Conservation (phyloP, 2,888 invertebrate genomes). For the Colostygia pectinataria region DNA sequence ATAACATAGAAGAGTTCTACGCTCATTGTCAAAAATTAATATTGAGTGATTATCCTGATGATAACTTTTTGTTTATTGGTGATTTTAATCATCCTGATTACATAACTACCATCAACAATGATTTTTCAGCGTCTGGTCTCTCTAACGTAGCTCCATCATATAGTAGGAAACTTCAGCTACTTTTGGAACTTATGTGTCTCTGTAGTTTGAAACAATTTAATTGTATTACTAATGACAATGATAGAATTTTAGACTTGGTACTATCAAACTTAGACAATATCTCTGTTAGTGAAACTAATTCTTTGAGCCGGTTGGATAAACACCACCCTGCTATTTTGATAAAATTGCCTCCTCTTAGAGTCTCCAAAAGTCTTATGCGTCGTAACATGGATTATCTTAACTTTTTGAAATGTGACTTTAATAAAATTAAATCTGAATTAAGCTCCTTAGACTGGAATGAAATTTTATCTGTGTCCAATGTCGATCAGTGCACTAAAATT, state of each 20-base stretch:
- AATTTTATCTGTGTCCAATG: too few species aligned
- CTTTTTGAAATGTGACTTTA: too few species aligned
- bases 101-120: background rate
- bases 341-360: too few species aligned
- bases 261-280: background rate
- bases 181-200: background rate
- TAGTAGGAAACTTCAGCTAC: background rate
- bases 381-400: too few species aligned
- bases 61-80: conserved; percentile 7
- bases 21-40: conserved; percentile 5
- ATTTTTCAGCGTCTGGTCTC: background rate
- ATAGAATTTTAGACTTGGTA: conserved; percentile 4
- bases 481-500: too few species aligned
- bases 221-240: background rate
- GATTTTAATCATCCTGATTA: conserved; percentile 10
- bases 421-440: too few species aligned
- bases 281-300: background rate
- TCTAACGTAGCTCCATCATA: background rate
- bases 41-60: background rate
- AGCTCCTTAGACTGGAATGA: too few species aligned
- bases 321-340: conserved; percentile 9
- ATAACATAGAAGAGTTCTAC: conserved; percentile 1
- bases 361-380: too few species aligned
- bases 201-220: conserved; percentile 10
- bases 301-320: background rate